Conservation (phyloP, 2,113 vertebrate genomes). For the Chaetodon trifascialis region DNA sequence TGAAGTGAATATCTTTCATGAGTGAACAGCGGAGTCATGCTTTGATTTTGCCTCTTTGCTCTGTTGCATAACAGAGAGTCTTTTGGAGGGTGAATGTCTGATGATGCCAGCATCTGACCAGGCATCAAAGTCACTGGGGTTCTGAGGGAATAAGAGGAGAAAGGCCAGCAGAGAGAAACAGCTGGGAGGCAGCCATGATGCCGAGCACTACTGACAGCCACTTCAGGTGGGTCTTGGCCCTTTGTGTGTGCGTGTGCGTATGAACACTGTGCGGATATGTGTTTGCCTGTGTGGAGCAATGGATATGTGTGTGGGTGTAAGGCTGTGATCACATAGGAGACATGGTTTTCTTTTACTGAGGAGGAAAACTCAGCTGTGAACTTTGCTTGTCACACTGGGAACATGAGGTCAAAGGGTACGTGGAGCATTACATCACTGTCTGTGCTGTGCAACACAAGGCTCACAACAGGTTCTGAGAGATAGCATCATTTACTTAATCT, state of each 20-base stretch:
- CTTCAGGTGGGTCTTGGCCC: constrained; percentile 58
- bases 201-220: constrained; percentile 59
- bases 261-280: neutral
- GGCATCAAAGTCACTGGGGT: constrained; percentile 40
- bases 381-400: constrained; percentile 25
- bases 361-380: neutral
- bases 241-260: neutral
- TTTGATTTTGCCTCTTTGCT: constrained; percentile 29
- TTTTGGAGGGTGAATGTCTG: constrained; percentile 43
- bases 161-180: constrained; percentile 62
- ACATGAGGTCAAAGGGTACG: constrained; percentile 29
- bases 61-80: constrained; percentile 52
- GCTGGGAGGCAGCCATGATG: constrained; percentile 62
- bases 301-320: constrained; percentile 3
- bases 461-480: neutral
- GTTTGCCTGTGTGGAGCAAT: neutral
- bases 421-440: constrained; percentile 8
- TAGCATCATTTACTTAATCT: neutral
- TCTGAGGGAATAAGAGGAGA: constrained; percentile 42
- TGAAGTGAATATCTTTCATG: constrained; percentile 13
- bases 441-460: neutral
- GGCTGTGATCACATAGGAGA: neutral
- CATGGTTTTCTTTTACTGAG: neutral
- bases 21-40: neutral
- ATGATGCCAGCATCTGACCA: constrained; percentile 25